Evolutionary conservation across 2,888 invertebrate species (phyloP).

Genomic region (Allophyes oxyacanthae): DNA sequence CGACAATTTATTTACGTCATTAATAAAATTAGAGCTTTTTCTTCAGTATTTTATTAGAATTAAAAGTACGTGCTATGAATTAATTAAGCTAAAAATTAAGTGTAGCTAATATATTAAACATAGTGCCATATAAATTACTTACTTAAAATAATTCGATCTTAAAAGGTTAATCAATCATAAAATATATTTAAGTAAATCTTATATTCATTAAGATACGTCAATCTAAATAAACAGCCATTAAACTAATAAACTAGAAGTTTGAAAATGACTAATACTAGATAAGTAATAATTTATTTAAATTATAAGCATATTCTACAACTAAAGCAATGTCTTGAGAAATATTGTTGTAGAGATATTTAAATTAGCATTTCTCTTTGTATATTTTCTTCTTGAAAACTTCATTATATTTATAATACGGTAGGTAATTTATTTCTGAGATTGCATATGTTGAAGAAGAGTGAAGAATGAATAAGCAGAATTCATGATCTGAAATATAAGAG

Average conservation of each 20-base stretch:
- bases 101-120: constrained; percentile 12
- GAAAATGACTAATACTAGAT: constrained; percentile 3
- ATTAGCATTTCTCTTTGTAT: too few relatives aligned
- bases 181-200: constrained; percentile 9
- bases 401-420: too few relatives aligned
- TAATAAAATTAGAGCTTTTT: constrained; percentile 3
- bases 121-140: constrained; percentile 2
- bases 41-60: constrained; percentile 6
- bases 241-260: constrained; percentile 10
- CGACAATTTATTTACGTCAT: constrained; percentile 5
- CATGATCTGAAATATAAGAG: constrained; percentile 75
- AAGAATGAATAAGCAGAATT: constrained; percentile 79
- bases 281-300: constrained; percentile 6
- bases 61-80: constrained; percentile 11
- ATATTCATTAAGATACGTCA: constrained; percentile 18
- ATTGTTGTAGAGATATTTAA: not conserved
- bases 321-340: not conserved
- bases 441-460: constrained; percentile 73
- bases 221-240: constrained; percentile 20
- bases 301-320: constrained; percentile 1
- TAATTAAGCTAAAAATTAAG: constrained; percentile 16
- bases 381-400: too few relatives aligned
- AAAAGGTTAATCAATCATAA: constrained; percentile 43
- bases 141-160: constrained; percentile 21
- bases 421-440: constrained; percentile 53